These are phyloP conservation scores for Tetranychus truncatus DNA, from an alignment of 2,888 invertebrate genomes.

Conservation along the genomic window DNA sequence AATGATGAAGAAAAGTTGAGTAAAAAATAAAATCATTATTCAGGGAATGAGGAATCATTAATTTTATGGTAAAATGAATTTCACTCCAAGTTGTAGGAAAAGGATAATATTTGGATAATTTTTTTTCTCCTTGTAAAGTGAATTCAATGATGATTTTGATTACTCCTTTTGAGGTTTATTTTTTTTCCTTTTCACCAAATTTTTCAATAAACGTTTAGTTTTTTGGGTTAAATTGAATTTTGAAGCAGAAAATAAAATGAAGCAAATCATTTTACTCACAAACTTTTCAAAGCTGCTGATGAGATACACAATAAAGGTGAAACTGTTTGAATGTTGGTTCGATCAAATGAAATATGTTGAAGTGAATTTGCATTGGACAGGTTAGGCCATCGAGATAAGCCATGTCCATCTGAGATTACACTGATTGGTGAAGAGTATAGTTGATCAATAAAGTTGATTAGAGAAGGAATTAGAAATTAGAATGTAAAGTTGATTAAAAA, in stretches of 20 bases:
- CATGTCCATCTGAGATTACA: not conserved
- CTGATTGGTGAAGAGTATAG: not conserved
- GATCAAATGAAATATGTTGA: conserved; percentile 8
- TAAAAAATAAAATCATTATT: not conserved
- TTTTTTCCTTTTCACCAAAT: not conserved
- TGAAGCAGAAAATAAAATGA: too few relatives aligned
- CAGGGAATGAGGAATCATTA: not conserved
- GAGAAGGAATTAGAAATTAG: not conserved
- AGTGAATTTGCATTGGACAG: not conserved
- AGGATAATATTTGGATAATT: too few relatives aligned
- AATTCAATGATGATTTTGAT: too few relatives aligned
- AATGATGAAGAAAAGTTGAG: not conserved
- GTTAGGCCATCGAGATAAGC: not conserved
- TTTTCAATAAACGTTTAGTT: not conserved
- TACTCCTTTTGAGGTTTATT: not conserved
- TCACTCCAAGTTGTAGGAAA: too few relatives aligned
- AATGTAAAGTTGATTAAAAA: not conserved
- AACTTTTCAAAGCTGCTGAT: not conserved
- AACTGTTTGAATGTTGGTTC: not conserved
- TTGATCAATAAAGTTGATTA: not conserved
- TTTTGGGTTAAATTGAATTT: too few relatives aligned
- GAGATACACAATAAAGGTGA: not conserved
- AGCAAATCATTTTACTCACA: not conserved
- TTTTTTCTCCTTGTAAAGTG: too few relatives aligned
- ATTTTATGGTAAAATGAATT: too few relatives aligned